Evolutionary conservation across 2,888 invertebrate genomes (phyloP), one percentile per base, ranked within the genome.

Genomic region (Allacma fusca): DNA sequence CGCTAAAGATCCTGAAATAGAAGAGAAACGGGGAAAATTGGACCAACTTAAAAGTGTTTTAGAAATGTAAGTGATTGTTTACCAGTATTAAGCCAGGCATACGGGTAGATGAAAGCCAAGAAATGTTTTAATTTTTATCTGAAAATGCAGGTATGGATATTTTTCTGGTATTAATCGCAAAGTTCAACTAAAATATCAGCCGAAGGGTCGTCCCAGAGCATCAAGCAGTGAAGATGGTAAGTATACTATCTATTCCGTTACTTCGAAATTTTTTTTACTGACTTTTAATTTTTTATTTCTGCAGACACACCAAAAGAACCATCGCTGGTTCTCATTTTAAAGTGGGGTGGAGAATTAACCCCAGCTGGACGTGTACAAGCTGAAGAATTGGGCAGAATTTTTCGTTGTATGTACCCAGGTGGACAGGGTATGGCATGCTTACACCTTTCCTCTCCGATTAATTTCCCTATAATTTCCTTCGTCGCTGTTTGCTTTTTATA

Each of bases 121-220:
- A n/a, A n/a, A n/a, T n/a, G n/a, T n/a, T n/a, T n/a, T n/a, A n/a
- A n/a, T n/a, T n/a, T 16, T 24, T 12, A 44, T 28, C 12, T 28
- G 85, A 44, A 67, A 75, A 77, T 85, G 1, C 85, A 96, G 96
- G 96, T 97, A 98, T 87, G 98, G 98, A 0, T 97, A 99, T 88
- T 99, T 99, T 89, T 98, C 98, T 68, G 99, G 99, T 64, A 99
- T 99, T 85, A 99, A 99, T 90, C 93, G 99, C 82, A 99, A 99
- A 89, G 98, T 99, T 80, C 99, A 99, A 90, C 93, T 99, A 92
- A 99, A 99, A 88, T 98, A 98, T 88, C 96, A 98, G 88, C 97
- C 97, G 0, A 92, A 95, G 85, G 97, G 97, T 0, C 90, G 96
- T 79, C 95, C 96, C 64, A 90, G 95, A 83, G 94, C 94, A 83